Conservation (phyloP, 1,140 invertebrate species). For the Hirudo medicinalis region DNA sequence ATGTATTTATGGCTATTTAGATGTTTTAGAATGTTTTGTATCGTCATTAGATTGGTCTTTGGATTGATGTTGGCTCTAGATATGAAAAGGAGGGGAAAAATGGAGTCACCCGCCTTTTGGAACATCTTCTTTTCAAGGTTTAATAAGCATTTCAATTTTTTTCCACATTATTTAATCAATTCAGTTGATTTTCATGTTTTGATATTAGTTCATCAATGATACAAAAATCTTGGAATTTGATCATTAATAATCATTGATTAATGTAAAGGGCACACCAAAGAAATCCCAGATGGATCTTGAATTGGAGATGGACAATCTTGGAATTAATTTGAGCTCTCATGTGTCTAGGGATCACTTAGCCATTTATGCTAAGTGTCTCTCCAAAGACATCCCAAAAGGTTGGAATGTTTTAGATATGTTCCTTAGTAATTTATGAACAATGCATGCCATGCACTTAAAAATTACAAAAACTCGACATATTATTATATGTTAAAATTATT, state of each 20-base stretch:
- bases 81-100: conserved; percentile 88
- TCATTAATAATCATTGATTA: too few species aligned
- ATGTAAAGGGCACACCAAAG: conserved; percentile 68
- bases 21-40: not conserved
- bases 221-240: too few species aligned
- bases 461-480: not conserved
- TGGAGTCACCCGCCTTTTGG: conserved; percentile 95
- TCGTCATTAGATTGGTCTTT: conserved; percentile 63
- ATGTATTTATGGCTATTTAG: not conserved
- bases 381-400: conserved; percentile 70
- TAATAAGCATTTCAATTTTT: not conserved
- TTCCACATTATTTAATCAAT: not conserved
- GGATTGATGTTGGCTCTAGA: conserved; percentile 96
- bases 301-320: conserved; percentile 96
- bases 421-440: not conserved
- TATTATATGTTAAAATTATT: not conserved
- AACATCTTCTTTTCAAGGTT: conserved; percentile 98
- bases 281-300: conserved; percentile 85
- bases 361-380: conserved; percentile 94
- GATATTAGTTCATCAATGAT: too few species aligned
- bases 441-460: not conserved
- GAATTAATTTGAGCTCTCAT: conserved; percentile 96
- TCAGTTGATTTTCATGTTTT: too few species aligned
- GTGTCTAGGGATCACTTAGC: conserved; percentile 93
- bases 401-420: conserved; percentile 17